Evolutionary conservation across 2,888 invertebrate genomes (phyloP).

Genomic region (Ceratothoa steindachneri): DNA sequence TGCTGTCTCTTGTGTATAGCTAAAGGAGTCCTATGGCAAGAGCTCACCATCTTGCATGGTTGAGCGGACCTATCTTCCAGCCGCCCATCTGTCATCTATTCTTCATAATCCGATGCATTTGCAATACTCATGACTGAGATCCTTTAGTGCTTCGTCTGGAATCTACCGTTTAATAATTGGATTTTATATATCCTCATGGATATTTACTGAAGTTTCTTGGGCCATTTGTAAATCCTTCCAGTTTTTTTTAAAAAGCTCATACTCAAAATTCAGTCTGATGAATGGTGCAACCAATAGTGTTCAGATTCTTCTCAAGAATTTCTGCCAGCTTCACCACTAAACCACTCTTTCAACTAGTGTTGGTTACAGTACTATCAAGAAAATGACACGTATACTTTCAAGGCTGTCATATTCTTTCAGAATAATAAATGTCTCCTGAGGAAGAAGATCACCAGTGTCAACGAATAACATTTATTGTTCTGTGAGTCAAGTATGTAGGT

Average conservation of each 20-base stretch:
- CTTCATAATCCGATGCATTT: not conserved
- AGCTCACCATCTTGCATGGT: not conserved
- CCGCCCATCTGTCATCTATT: not conserved
- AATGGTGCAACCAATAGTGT: not conserved
- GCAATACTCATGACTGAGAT: slow-evolving; percentile 1
- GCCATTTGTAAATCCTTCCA: not conserved
- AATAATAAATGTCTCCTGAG: slow-evolving; percentile 10
- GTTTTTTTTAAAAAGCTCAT: not conserved
- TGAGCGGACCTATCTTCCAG: not conserved
- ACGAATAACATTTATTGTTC: not conserved
- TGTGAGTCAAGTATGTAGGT: slow-evolving; percentile 14
- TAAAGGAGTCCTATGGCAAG: not conserved
- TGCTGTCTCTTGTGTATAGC: not conserved
- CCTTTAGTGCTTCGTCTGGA: not conserved
- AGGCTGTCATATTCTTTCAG: not conserved
- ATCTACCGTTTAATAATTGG: slow-evolving; percentile 3
- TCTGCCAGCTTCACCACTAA: not conserved
- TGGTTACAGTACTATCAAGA: slow-evolving; percentile 7
- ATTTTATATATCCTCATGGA: not conserved
- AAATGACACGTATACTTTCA: slow-evolving; percentile 4
- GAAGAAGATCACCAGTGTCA: not conserved
- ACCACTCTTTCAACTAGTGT: slow-evolving; percentile 2
- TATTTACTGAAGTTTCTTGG: not conserved
- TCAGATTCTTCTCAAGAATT: not conserved
- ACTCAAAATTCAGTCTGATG: not conserved